Evolutionary conservation across 1,140 invertebrate species (phyloP).

Genomic region (Dreissena polymorpha): DNA sequence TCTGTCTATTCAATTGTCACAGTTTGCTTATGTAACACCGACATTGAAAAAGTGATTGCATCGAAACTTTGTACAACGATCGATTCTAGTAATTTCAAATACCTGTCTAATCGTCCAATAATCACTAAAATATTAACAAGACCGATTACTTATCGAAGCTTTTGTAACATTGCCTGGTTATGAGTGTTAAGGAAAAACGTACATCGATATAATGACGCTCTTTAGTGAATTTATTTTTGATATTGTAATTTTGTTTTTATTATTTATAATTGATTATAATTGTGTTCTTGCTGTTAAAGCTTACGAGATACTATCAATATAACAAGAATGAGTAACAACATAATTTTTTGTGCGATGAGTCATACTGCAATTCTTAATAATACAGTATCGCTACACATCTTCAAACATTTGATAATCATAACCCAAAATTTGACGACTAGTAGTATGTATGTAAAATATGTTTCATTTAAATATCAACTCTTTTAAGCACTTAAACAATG

Average conservation of each 20-base stretch:
- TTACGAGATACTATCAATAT: neutral
- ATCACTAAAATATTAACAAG: neutral
- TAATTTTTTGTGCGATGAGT: neutral
- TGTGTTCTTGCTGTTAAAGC: neutral
- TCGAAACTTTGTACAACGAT: neutral
- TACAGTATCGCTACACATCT: too few species aligned
- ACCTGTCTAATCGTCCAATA: neutral
- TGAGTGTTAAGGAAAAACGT: neutral
- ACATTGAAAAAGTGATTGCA: neutral
- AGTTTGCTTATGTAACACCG: too few species aligned
- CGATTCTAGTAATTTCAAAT: neutral
- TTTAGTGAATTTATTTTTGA: neutral
- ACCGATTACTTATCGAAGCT: neutral
- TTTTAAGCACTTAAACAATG: too few species aligned
- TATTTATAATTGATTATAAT: too few species aligned
- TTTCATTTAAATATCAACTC: too few species aligned
- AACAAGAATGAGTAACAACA: neutral
- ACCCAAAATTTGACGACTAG: too few species aligned
- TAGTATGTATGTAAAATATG: too few species aligned
- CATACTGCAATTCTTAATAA: too few species aligned
- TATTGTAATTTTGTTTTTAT: too few species aligned
- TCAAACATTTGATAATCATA: too few species aligned
- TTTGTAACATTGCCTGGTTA: neutral
- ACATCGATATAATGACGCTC: too few species aligned
- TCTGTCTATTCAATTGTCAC: too few species aligned